phyloP scores from a whole-genome alignment of 1,140 invertebrate species.

The Ceratina calcarata region DNA sequence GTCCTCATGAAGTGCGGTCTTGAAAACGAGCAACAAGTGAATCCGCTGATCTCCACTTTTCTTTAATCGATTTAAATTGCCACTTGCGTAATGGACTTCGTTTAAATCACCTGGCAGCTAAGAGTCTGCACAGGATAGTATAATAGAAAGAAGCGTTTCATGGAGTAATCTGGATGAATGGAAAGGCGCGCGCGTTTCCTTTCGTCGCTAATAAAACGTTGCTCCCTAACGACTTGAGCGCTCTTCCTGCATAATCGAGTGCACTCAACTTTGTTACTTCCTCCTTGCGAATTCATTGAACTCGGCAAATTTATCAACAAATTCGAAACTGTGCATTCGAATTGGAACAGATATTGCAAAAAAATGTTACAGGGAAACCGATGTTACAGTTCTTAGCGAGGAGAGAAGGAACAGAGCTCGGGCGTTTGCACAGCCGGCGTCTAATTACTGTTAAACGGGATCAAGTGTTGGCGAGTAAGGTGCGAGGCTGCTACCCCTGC shows the following conservation, averaged over 20 bases:
- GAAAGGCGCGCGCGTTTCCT: conserved; percentile 40
- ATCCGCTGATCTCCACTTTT: neutral
- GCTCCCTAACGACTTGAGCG: conserved; percentile 38
- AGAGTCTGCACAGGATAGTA: neutral
- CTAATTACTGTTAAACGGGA: conserved; percentile 6
- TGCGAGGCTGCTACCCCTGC: neutral
- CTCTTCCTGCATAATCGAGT: conserved; percentile 44
- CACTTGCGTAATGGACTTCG: neutral
- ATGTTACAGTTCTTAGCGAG: neutral
- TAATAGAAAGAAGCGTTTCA: conserved; percentile 37
- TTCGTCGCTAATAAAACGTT: conserved; percentile 42
- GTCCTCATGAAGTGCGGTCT: no score
- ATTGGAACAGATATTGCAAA: neutral
- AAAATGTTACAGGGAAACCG: neutral
- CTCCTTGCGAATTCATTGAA: conserved; percentile 20
- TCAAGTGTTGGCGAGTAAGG: neutral
- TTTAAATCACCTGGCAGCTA: conserved; percentile 1
- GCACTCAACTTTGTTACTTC: conserved; percentile 36
- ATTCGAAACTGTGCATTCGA: neutral
- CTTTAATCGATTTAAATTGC: conserved; percentile 29
- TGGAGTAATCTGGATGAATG: conserved; percentile 39
- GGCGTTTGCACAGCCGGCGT: neutral
- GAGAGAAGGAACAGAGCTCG: neutral
- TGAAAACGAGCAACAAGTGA: no score
- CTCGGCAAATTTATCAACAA: neutral